Evolutionary conservation across 2,797 vertebrate species (phyloP), one percentile per base, ranked within the genome.

Genomic region (Podargus strigoides): DNA sequence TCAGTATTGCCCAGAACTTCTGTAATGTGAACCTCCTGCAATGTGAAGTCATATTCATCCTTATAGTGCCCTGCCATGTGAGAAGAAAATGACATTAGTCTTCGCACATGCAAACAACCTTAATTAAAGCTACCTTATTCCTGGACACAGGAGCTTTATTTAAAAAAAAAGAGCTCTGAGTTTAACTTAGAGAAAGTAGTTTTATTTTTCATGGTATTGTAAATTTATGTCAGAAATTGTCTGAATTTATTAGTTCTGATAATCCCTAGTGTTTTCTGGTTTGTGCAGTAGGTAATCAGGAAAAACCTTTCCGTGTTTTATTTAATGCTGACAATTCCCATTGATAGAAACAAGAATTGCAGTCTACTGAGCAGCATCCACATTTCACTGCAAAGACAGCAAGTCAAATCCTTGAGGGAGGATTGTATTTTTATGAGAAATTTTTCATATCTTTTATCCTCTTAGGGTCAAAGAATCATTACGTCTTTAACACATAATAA

Each of bases 391-490:
- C 69, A 77, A 91, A 87, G 42, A 87, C 12, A 92, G 10, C 68
- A 47, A 84, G 41, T 64, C 85, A 90, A 85, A 85, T 70, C 27
- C 50, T 66, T 53, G 52, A 63, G 55, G 47, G 30, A 87, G 12
- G 16, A 56, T 46, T 87, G 18, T 28, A 32, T 64, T 93, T 94
- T 93, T 95, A 68, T 66, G 21, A 86, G 52, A 44, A 1, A 10
- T 91, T 92, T 91, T 81, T 68, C 10, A 55, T 77, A 66, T 63
- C 28, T 81, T 93, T 82, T 85, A 59, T 89, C 94, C 49, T 94
- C 44, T 74, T 73, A 59, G 39, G 41, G 73, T 94, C 47, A 90
- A 88, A 94, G 37, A 73, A 89, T 88, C 68, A 75, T 32, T 53
- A 49, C 7, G 44, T 58, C 18, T 93, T 68, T 20, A 77, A 47